phyloP scores from a whole-genome alignment of 2,113 vertebrate species.

The Zosterops lateralis region DNA sequence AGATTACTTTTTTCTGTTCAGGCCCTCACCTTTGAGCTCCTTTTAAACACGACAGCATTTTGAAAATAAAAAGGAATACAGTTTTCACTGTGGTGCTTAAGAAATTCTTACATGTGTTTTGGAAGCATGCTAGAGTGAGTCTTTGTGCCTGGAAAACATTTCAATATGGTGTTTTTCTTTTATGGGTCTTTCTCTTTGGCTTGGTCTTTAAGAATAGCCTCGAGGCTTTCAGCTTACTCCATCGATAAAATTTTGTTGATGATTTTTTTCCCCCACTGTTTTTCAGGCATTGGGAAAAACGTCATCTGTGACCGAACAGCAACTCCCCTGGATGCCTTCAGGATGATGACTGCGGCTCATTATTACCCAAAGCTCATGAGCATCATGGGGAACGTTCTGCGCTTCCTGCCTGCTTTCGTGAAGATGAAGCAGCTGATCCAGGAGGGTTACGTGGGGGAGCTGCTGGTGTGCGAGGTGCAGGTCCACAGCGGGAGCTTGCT shows the following conservation, averaged over 20 bases:
- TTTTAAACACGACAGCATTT: not conserved
- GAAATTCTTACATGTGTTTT: not conserved
- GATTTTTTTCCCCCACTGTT: not conserved
- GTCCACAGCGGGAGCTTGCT: slow-evolving; percentile 95
- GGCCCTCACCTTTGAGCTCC: not conserved
- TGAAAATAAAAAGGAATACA: not conserved
- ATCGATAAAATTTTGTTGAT: not conserved
- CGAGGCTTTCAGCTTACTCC: not conserved
- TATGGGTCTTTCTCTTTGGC: not conserved
- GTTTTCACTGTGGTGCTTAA: not conserved
- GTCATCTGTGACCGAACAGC: slow-evolving; percentile 97
- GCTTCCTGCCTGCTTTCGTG: slow-evolving; percentile 93
- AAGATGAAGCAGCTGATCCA: slow-evolving; percentile 96
- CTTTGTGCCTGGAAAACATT: not conserved
- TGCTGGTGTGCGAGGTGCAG: slow-evolving; percentile 94
- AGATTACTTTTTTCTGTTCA: not conserved
- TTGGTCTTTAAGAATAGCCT: not conserved
- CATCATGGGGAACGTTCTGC: slow-evolving; percentile 96
- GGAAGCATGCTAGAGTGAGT: not conserved
- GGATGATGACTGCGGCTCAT: slow-evolving; percentile 97
- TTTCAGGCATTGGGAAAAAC: slow-evolving; percentile 93
- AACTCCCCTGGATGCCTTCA: slow-evolving; percentile 93
- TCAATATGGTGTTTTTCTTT: not conserved
- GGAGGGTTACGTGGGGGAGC: slow-evolving; percentile 92
- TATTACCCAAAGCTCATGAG: slow-evolving; percentile 99